Evolutionary conservation across 2,113 vertebrate genomes (phyloP), one percentile per base, ranked within the genome.

Genomic region (Oreochromis spilurus): DNA sequence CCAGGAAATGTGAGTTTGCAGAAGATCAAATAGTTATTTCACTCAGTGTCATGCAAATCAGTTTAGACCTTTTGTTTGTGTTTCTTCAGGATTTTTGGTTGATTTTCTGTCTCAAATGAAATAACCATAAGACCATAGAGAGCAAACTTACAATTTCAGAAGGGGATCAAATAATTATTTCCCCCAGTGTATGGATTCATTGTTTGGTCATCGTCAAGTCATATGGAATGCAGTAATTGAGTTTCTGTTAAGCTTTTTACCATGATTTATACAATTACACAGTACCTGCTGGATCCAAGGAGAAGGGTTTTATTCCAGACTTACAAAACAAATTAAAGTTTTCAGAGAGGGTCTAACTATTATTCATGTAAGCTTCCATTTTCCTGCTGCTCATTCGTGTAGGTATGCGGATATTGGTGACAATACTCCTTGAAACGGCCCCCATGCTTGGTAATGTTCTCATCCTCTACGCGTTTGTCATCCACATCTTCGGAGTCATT

Each of bases 391-490:
- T 54, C 21, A 5, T 58, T 24, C 3, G 34, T 89, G 2, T 94
- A 97, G 97, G 96, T 84, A 96, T 98, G 97, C 91, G 96, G 55
- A 97, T 96, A 93, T 93, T 97, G 75, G 96, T 97, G 72, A 97
- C 96, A 2, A 82, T 96, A 92, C 96, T 98, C 72, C 90, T 97
- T 92, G 96, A 97, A 93, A 97, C 94, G 4, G 91, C 97, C 95
- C 97, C 97, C 89, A 97, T 97, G 97, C 94, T 97, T 19, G 96
- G 95, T 8, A 87, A 62, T 7, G 70, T 97, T 19, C 96, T 98
- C 11, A 89, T 60, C 57, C 57, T 60, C 57, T 60, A 60, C 29
- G 57, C 3, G 8, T 34, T 60, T 60, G 57, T 60, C 57, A 60
- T 60, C 38, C 40, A 55, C 48, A 19, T 89, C 85, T 89, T 87